Base-by-base conservation (phyloP, 2,797 vertebrate genomes). In the Coilia nasus region DNA sequence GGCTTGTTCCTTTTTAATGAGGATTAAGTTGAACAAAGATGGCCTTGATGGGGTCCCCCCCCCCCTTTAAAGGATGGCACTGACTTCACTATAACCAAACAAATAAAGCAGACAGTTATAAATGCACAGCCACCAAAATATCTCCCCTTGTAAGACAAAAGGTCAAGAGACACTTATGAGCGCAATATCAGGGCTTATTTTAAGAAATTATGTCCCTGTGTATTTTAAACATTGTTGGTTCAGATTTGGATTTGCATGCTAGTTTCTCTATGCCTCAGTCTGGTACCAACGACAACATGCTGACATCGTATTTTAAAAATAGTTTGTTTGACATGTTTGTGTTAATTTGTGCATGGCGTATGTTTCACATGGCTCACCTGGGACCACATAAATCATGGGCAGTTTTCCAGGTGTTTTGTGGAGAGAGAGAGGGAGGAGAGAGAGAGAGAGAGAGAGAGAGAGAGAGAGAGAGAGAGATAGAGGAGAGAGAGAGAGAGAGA, bases 1-100 rank as follows among this genome's bases (percentile, higher is more conserved):
- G 82, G 21, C 56, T 60, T 19, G 81, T 80, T 88, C 75, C 56
- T 11, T 23, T 64, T 54, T 83, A 82, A 88, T 59, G 82, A 47
- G 83, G 83, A 87, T 87, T 87, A 84, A n/a, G 25, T 4, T 6
- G 71, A 84, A 87, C 83, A 87, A 84, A 87, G 81, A 84, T 57
- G 23, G 60, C 85, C 86, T 88, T 90, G 19, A 83, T 81, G 21
- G 60, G 60, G 62, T 50, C 84, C 87, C 80, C 87, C 80, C 50
- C 64, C 35, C 47, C 54, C 59, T 88, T 60, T 80, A 46, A 11
- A 46, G n/a, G 81, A 15, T 35, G 67, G 17, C 80, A 14, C 0
- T 56, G 64, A 41, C 31, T 57, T 82, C 59, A n/a, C 81, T 28
- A 44, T 82, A 50, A 60, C 31, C 35, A 83, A 83, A 47, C 56